Evolutionary conservation across 2,888 invertebrate genomes (phyloP), one percentile per base, ranked within the genome.

Genomic region (Macrosoma leucophasiata): DNA sequence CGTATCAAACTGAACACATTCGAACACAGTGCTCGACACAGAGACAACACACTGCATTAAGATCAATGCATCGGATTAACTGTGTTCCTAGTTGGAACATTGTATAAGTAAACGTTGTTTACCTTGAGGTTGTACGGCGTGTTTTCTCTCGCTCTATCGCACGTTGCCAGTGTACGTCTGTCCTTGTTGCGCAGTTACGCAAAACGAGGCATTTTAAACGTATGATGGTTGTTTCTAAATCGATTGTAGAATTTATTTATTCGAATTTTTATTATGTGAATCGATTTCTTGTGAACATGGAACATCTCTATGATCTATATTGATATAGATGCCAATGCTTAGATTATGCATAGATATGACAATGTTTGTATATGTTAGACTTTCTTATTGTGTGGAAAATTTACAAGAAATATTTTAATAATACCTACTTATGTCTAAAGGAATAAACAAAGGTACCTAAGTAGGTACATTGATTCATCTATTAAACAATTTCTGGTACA

Each of bases 61-160:
- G 29, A 21, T 13, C 21, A 35, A 43, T 24, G 24, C 26, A 37
- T 34, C 43, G 36, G 22, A 37, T 25, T 43, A 64, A 56, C 62
- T 40, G 67, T 59, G 51, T 51, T 39, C 50, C 46, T 50, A 53
- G 57, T 47, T 72, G 75, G 74, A 77, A 78, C 72, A 64, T 72
- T 56, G 49, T 35, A 37, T 44, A 58, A 67, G 77, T 74, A 78
- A 79, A 78, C 81, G 81, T 81, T 65, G 81, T 62, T 82, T 73
- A 61, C 81, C 81, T 82, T 82, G 81, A 81, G 62, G 62, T 58
- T 58, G 52, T 62, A 60, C 57, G 55, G 55, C 48, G 41, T 50
- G 44, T 37, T 30, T 20, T 41, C 53, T 31, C 28, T 72, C 70
- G 46, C 57, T 33, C 46, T 73, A 60, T 24, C 23, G 26, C 62